Percentiles rank a stretch among this genome's conserved stretches.
These are phyloP conservation scores for Drosophila chauvacae DNA, from an alignment of 1,140 invertebrate genomes.

Conservation along the genomic window DNA sequence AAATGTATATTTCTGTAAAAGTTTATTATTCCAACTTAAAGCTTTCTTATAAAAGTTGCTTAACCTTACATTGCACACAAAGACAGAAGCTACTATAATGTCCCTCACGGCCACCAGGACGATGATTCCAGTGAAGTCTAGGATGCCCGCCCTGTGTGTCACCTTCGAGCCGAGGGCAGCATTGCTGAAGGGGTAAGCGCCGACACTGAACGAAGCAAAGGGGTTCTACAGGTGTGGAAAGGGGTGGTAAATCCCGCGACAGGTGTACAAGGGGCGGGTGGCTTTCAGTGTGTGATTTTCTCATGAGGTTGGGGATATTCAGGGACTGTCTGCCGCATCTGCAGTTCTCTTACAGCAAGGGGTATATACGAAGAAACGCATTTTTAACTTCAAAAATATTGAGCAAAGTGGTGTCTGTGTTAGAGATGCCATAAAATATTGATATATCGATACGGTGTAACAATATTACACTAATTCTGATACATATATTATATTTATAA, in stretches of 20 bases:
- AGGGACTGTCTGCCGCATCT: slow-evolving; percentile 6
- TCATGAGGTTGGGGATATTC: neutral
- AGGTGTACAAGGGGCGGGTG: slow-evolving; percentile 11
- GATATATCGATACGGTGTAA: neutral
- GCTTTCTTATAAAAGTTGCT: slow-evolving; percentile 5
- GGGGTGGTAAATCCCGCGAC: slow-evolving; percentile 9
- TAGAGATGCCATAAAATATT: neutral
- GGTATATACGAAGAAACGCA: neutral
- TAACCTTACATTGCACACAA: neutral
- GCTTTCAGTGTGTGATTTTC: neutral
- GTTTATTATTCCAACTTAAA: slow-evolving; percentile 1
- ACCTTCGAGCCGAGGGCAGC: neutral
- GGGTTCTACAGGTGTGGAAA: neutral
- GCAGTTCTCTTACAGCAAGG: neutral
- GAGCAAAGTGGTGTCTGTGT: neutral
- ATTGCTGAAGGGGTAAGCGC: slow-evolving; percentile 29
- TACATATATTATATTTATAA: too few relatives aligned
- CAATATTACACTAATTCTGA: too few relatives aligned
- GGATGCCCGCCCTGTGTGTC: neutral
- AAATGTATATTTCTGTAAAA: slow-evolving; percentile 24
- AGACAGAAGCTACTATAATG: neutral
- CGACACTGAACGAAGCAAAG: neutral
- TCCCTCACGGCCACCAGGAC: slow-evolving; percentile 10
- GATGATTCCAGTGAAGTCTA: neutral
- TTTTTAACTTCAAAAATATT: neutral